Base-by-base conservation (phyloP, 2,797 vertebrate genomes). In the Girardinus metallicus region DNA sequence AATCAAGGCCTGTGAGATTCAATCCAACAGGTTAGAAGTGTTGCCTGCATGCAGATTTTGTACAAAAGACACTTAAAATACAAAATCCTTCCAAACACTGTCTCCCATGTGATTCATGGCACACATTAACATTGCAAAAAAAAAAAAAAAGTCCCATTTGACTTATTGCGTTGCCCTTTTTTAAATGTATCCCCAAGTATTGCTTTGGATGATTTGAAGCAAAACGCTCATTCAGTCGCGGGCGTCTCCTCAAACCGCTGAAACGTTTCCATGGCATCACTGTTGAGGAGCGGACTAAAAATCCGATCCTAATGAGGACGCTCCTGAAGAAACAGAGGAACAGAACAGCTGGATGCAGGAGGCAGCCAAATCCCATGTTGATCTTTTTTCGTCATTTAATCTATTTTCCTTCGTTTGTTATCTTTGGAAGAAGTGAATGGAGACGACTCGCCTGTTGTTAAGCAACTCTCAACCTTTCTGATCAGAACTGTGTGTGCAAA, bases 261-360 rank as follows among this genome's bases (percentile, higher is more conserved):
- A 75, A 89, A 89, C 90, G 93, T 92, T 95, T 93, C 91, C 93
- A 93, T 90, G 79, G 89, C 88, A 93, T 95, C 92, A 94, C 81
- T 85, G 73, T 60, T 46, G 78, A 91, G 73, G 83, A 86, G 77
- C 83, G 89, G 87, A 93, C 91, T 92, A 90, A 90, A 53, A 94
- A 94, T 82, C 90, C 90, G 87, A 88, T 92, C 80, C 89, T 90
- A 89, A 91, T 93, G 93, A 84, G 89, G 84, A 26, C 85, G 87
- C 78, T 29, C 84, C 79, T 81, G 83, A 81, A 84, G 83, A 64
- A 49, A 76, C 78, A 77, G 41, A 81, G 85, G 81, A 86, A 77
- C 73, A 82, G 81, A 78, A 88, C 94, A 94, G 93, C 95, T 95
- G 93, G 90, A 64, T 36, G 83, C 78, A 83, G 64, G 71, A 72